Conservation (phyloP, 2,797 vertebrate species). For the Nyctibius grandis region DNA sequence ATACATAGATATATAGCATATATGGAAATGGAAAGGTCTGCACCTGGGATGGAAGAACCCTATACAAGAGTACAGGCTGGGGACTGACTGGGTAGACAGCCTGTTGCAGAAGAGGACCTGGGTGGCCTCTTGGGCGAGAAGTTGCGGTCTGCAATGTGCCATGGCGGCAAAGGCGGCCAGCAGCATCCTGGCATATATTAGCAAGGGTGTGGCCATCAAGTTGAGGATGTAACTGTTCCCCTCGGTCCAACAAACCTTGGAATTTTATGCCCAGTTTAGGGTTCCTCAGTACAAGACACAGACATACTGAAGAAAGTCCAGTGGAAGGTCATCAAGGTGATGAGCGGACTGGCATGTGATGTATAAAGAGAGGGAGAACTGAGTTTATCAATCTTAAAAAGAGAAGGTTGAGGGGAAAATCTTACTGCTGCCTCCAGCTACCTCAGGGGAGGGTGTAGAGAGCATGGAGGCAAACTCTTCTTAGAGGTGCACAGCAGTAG, state of each 20-base stretch:
- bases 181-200: not conserved
- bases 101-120: not conserved
- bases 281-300: not conserved
- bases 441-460: not conserved
- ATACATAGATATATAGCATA: not conserved
- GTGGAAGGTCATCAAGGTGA: not conserved
- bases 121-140: not conserved
- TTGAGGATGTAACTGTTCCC: not conserved
- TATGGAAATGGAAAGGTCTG: not conserved
- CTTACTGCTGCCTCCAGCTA: not conserved
- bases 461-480: not conserved
- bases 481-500: rapidly evolving
- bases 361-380: not conserved
- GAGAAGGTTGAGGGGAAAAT: not conserved
- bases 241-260: not conserved
- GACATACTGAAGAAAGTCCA: not conserved
- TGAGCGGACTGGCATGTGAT: rapidly evolving
- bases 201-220: not conserved
- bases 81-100: not conserved
- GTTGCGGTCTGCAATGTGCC: not conserved
- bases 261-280: not conserved
- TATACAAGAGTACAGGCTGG: not conserved
- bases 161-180: not conserved
- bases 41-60: not conserved
- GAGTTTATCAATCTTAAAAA: not conserved